Evolutionary conservation across 2,113 vertebrate genomes (phyloP).

Genomic region (Sigmodon hispidus): DNA sequence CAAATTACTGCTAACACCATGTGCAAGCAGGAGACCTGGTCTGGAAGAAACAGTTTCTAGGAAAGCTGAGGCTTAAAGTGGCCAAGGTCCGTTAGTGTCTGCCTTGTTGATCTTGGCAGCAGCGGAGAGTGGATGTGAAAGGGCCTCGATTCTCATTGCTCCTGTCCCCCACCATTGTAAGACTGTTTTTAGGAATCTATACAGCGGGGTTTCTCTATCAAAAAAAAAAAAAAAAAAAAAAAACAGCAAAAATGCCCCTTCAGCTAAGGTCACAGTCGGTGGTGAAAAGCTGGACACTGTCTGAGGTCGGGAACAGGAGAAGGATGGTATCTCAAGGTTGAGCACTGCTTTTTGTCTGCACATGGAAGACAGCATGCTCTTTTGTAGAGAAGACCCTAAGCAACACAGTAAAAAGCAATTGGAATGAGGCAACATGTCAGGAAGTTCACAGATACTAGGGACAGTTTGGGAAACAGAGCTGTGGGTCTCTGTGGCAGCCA

Average conservation of each 20-base stretch:
- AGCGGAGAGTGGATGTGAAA: neutral
- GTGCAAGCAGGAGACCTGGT: neutral
- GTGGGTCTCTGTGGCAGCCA: neutral
- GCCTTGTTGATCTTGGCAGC: neutral
- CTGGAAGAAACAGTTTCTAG: constrained; percentile 15
- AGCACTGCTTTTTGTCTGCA: neutral
- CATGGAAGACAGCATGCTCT: neutral
- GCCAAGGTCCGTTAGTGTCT: neutral
- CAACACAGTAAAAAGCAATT: neutral
- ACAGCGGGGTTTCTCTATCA: neutral
- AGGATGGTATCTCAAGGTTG: neutral
- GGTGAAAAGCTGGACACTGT: neutral
- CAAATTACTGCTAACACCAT: neutral
- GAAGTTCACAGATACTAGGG: neutral
- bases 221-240: neutral
- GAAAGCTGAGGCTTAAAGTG: neutral
- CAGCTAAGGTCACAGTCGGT: neutral
- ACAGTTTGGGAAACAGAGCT: neutral
- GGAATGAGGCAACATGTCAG: neutral
- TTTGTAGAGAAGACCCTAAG: neutral
- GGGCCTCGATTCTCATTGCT: neutral
- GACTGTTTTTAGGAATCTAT: neutral
- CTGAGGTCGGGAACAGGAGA: neutral
- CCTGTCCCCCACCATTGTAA: neutral
- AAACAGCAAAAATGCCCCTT: neutral